Conservation (phyloP, 2,113 vertebrate genomes). For the Rhinogobius similis region DNA sequence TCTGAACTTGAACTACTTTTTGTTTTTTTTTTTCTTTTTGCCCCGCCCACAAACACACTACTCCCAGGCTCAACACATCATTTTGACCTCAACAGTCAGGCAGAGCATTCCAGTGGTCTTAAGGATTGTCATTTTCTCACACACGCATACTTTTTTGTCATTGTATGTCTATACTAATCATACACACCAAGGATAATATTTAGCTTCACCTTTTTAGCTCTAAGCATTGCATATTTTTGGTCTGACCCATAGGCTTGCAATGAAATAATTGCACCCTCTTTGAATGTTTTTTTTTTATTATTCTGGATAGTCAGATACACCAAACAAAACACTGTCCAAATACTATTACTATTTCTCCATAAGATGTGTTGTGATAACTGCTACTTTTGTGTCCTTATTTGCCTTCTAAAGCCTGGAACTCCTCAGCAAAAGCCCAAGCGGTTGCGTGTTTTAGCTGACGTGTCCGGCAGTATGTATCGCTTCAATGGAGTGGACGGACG, state of each 20-base stretch:
- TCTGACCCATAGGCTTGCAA: conserved; percentile 16
- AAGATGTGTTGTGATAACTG: background rate
- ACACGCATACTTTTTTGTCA: conserved; percentile 12
- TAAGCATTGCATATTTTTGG: conserved; percentile 45
- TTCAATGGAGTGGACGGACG: conserved; percentile 92
- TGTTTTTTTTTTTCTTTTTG: background rate
- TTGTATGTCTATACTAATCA: conserved; percentile 39
- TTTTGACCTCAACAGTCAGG: conserved; percentile 47
- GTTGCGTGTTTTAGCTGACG: conserved; percentile 86
- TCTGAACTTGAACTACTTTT: conserved; percentile 22
- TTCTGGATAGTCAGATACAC: conserved; percentile 3
- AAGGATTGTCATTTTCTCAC: conserved; percentile 55
- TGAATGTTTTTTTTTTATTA: conserved; percentile 21
- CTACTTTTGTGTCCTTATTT: background rate
- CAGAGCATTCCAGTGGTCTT: conserved; percentile 57
- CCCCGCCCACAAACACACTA: conserved; percentile 37
- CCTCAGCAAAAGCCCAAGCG: conserved; percentile 95
- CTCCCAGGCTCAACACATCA: conserved; percentile 34
- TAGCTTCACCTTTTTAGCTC: conserved; percentile 48
- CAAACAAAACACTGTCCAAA: background rate
- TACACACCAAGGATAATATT: conserved; percentile 46
- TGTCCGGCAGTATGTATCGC: conserved; percentile 97
- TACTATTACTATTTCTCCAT: background rate
- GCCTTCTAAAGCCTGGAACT: conserved; percentile 81
- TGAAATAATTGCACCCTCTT: conserved; percentile 27